Evolutionary conservation across 1,140 invertebrate genomes (phyloP), one percentile per base, ranked within the genome.

Genomic region (Heliothis subflexa): DNA sequence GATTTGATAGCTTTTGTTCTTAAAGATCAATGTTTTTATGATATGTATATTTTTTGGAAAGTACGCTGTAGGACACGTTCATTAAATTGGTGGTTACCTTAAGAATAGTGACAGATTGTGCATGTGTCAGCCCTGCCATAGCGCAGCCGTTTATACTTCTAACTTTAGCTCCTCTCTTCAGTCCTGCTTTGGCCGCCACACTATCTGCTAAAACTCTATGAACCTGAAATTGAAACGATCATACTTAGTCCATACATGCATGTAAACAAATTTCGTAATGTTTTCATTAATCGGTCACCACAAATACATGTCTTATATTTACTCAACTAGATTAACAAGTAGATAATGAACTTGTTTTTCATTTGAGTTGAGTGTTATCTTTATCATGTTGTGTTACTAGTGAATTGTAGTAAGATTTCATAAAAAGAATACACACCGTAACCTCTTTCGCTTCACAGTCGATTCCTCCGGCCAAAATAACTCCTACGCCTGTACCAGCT

Each of bases 381-480:
- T 52, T 52, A 52, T n/a, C 4, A 14, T n/a, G 14, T 57, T 61
- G n/a, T n/a, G n/a, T n/a, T n/a, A n/a, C n/a, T 33, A 12, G 18
- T 54, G 11, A 3, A 18, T n/a, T 9, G 12, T 10, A 33, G 21
- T 11, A 28, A 40, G n/a, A 57, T 47, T 49, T 64, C 5, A 47
- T 3, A 14, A 49, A 72, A 73, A 54, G 71, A 16, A 28, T 79
- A 91, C 96, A 95, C 93, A 98, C 97, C 78, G 97, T 98, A 64
- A 98, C 98, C 94, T 98, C 97, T 93, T 98, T 98, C 80, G 96
- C 96, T 95, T 98, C 98, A 91, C 98, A 98, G 88, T 98, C 98
- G 5, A 96, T 96, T 5, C 98, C 98, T 57, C 98, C 98, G 55
- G 98, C 98, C 64, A 99, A 92, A 7, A 97, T 98, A 59, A 98